Percentiles rank a stretch among this genome's conserved stretches.
Evolutionary conservation across 2,888 invertebrate genomes (phyloP).

Genomic region (Notocelia uddmanniana): DNA sequence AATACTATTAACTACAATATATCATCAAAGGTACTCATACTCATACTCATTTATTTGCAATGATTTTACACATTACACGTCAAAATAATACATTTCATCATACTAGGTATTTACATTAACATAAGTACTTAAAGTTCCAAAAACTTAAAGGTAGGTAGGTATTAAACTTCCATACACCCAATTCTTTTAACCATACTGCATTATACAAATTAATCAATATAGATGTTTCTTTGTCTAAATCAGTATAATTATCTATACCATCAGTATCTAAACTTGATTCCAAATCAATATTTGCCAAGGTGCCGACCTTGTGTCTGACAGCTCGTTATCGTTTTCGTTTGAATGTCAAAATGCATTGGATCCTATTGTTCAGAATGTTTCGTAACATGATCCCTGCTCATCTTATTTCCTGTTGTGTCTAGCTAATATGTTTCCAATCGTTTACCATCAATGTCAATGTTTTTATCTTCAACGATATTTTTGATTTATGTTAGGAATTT

Average conservation of each 20-base stretch:
- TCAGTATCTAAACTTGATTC: constrained; percentile 31
- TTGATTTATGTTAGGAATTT: too few species aligned
- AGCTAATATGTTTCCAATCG: constrained; percentile 23
- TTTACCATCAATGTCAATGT: constrained; percentile 14
- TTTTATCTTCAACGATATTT: not conserved
- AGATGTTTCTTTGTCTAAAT: constrained; percentile 37
- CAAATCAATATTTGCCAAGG: constrained; percentile 47
- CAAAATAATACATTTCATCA: too few species aligned
- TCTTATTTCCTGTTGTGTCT: constrained; percentile 41
- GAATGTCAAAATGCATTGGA: constrained; percentile 65
- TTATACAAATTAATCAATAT: constrained; percentile 51
- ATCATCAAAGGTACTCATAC: too few species aligned
- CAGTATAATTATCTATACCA: constrained; percentile 28
- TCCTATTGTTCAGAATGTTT: constrained; percentile 65
- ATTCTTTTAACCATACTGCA: not conserved
- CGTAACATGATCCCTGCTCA: constrained; percentile 49
- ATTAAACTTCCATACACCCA: too few species aligned
- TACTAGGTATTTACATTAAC: too few species aligned
- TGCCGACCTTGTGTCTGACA: constrained; percentile 65
- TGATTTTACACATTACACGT: too few species aligned
- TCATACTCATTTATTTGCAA: too few species aligned
- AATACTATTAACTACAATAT: too few species aligned
- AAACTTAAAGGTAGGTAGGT: too few species aligned
- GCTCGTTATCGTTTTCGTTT: constrained; percentile 67
- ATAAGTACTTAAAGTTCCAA: too few species aligned